These are phyloP conservation scores for Gallinago paraguaiae DNA, from an alignment of 2,113 vertebrate genomes.

Conservation along the genomic window DNA sequence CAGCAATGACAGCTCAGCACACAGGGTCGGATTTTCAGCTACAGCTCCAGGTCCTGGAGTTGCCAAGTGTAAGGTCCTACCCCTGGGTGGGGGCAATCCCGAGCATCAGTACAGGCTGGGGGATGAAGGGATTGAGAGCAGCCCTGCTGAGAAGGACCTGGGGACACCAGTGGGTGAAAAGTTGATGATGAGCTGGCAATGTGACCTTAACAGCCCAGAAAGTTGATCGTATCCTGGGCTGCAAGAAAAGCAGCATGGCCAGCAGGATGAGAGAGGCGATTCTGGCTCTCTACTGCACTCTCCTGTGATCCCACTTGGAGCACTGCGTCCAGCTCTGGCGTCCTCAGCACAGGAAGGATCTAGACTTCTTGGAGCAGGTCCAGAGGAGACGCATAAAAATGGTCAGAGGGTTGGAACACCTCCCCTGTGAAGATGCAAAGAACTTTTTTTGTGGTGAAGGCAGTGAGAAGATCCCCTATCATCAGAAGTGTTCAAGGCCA, in stretches of 20 bases:
- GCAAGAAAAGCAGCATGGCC: fast-evolving
- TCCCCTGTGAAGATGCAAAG: not conserved
- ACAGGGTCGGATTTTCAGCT: not conserved
- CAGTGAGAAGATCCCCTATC: not conserved
- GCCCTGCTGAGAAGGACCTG: not conserved
- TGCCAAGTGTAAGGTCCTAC: not conserved
- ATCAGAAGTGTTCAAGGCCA: not conserved
- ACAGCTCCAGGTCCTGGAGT: not conserved
- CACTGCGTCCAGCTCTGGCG: fast-evolving
- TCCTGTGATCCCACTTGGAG: not conserved
- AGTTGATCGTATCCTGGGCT: fast-evolving
- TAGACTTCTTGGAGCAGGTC: not conserved
- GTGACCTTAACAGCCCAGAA: fast-evolving
- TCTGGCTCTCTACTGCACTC: not conserved
- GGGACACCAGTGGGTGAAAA: no score
- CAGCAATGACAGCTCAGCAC: not conserved
- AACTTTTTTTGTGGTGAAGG: not conserved
- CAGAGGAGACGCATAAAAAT: not conserved
- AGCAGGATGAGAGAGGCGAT: not conserved
- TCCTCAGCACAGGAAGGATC: not conserved
- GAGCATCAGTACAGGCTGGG: not conserved
- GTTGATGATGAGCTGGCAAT: not conserved
- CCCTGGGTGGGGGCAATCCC: not conserved
- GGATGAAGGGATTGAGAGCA: not conserved
- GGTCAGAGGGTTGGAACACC: not conserved